Evolutionary conservation across 2,797 vertebrate genomes (phyloP).

Genomic region (Anguilla marmorata): DNA sequence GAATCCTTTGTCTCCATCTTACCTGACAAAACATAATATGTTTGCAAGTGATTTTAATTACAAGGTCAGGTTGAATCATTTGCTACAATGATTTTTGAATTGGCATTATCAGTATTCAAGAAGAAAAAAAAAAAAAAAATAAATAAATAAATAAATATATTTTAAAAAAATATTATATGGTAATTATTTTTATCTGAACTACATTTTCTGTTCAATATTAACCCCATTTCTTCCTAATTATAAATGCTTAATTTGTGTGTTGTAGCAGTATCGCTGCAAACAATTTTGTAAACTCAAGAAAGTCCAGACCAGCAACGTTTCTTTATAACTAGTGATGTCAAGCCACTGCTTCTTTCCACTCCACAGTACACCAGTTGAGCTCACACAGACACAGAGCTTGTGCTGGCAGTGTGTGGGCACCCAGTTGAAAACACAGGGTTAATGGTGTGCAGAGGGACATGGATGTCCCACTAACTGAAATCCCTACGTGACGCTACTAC

Average conservation of each 20-base stretch:
- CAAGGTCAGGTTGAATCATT: background rate
- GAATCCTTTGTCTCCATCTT: no score
- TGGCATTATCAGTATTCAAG: background rate
- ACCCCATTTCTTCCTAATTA: background rate
- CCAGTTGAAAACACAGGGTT: background rate
- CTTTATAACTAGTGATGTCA: background rate
- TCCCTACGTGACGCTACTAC: background rate
- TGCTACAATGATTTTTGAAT: background rate
- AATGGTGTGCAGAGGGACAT: background rate
- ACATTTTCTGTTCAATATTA: background rate
- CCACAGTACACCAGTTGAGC: background rate
- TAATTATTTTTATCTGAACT: background rate
- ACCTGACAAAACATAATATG: no score
- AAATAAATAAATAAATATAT: background rate
- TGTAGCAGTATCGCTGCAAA: background rate
- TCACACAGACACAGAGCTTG: background rate
- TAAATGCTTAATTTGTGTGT: background rate
- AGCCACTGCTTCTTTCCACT: background rate
- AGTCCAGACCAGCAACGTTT: background rate
- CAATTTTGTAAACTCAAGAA: background rate
- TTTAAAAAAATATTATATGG: no score
- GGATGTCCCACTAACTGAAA: background rate
- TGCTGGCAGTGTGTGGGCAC: background rate
- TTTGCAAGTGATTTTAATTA: background rate
- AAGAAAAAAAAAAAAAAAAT: background rate